These are phyloP conservation scores for Elysia crispata DNA, from an alignment of 2,888 invertebrate species.

Conservation along the genomic window DNA sequence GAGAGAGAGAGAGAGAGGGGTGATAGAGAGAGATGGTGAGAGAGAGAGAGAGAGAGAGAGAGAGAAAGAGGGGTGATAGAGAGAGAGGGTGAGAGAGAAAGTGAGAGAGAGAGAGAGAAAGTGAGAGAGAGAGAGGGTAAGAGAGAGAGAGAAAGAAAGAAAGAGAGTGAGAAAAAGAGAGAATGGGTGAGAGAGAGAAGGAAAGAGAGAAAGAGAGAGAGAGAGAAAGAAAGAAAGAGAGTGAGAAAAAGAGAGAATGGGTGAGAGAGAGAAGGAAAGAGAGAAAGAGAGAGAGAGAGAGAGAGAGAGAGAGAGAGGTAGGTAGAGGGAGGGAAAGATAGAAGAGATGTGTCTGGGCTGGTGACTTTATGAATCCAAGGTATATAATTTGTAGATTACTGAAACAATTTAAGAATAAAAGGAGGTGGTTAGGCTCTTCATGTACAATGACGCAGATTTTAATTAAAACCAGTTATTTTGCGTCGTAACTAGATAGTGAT, in stretches of 20 bases:
- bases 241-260: not conserved
- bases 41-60: not conserved
- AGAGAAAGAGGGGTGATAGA: not conserved
- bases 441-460: too few relatives aligned
- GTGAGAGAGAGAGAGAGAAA: not conserved
- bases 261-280: not conserved
- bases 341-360: too few relatives aligned
- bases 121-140: not conserved
- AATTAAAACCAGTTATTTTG: too few relatives aligned
- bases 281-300: not conserved
- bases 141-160: not conserved
- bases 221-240: not conserved
- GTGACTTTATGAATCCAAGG: too few relatives aligned
- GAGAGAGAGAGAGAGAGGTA: slow-evolving; percentile 16
- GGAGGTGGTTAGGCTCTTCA: too few relatives aligned
- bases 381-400: too few relatives aligned
- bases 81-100: not conserved
- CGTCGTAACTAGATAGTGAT: too few relatives aligned
- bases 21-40: not conserved
- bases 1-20: not conserved
- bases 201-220: slow-evolving; percentile 11
- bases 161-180: not conserved
- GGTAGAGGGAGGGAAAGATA: not conserved
- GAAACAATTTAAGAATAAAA: too few relatives aligned
- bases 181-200: too few relatives aligned